A percentile compares a stretch with the other conserved stretches of the same genome.
These are phyloP conservation scores for Matsumyia berberina DNA, from an alignment of 2,888 invertebrate genomes.

Conservation along the genomic window DNA sequence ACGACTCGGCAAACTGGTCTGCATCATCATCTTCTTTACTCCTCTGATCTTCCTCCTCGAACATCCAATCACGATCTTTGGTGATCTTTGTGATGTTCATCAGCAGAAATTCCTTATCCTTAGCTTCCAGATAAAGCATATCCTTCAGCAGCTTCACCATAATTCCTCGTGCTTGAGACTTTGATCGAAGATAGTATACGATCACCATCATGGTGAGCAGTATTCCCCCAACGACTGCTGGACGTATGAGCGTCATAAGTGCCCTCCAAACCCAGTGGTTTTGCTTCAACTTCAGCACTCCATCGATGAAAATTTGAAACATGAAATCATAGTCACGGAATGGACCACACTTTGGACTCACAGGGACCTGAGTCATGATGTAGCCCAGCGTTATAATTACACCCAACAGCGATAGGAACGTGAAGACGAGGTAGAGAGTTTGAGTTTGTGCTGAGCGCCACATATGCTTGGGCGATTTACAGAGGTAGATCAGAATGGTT, in stretches of 20 bases:
- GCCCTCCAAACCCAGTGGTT: conserved; percentile 84
- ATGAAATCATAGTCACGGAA: conserved; percentile 86
- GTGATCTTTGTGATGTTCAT: conserved; percentile 87
- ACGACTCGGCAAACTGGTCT: conserved; percentile 81
- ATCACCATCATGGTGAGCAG: conserved; percentile 86
- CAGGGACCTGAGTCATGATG: conserved; percentile 87
- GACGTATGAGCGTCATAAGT: conserved; percentile 85
- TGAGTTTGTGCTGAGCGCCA: conserved; percentile 89
- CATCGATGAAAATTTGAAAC: conserved; percentile 86
- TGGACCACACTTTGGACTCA: conserved; percentile 87
- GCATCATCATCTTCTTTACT: conserved; percentile 39
- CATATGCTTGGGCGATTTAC: conserved; percentile 88
- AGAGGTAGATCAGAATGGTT: conserved; percentile 84
- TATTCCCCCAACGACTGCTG: conserved; percentile 87
- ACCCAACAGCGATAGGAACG: conserved; percentile 87
- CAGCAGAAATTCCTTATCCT: conserved; percentile 89
- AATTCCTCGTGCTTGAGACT: conserved; percentile 86
- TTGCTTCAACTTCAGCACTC: conserved; percentile 85
- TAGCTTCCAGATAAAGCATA: conserved; percentile 88
- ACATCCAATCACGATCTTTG: conserved; percentile 84
- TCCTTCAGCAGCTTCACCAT: conserved; percentile 87
- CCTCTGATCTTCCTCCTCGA: conserved; percentile 69
- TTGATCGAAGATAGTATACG: conserved; percentile 88
- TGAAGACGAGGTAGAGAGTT: conserved; percentile 89
- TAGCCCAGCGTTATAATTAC: conserved; percentile 87